Percentiles rank a stretch among this genome's conserved stretches.
These are phyloP conservation scores for Meandrusa payeni DNA, from an alignment of 2,888 invertebrate species.

Conservation along the genomic window DNA sequence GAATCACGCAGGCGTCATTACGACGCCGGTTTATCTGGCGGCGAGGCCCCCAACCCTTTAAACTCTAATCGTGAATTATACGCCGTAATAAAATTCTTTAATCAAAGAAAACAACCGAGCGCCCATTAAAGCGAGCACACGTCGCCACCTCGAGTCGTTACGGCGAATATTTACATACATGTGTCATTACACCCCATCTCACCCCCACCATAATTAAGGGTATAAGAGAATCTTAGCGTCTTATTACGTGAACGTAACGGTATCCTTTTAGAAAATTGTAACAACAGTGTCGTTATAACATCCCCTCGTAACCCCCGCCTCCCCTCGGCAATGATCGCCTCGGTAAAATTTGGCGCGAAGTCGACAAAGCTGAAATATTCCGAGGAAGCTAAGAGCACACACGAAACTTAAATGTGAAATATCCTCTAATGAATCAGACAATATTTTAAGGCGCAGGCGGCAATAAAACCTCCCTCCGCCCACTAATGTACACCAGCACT, in stretches of 20 bases:
- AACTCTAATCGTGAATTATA: slow-evolving; percentile 80
- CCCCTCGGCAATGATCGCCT: slow-evolving; percentile 64
- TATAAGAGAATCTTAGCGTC: slow-evolving; percentile 80
- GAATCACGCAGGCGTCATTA: slow-evolving; percentile 76
- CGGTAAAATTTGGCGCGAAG: slow-evolving; percentile 55
- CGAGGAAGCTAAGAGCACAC: slow-evolving; percentile 62
- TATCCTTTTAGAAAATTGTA: slow-evolving; percentile 80
- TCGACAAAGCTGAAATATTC: slow-evolving; percentile 53
- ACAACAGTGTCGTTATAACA: slow-evolving; percentile 64
- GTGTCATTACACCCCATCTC: slow-evolving; percentile 69
- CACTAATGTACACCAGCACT: slow-evolving; percentile 75
- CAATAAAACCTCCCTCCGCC: slow-evolving; percentile 74
- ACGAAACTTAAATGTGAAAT: slow-evolving; percentile 78
- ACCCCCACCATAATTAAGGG: slow-evolving; percentile 74
- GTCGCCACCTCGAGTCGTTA: slow-evolving; percentile 76
- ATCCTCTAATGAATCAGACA: slow-evolving; percentile 81
- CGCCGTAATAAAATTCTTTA: slow-evolving; percentile 79
- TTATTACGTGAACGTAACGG: slow-evolving; percentile 78
- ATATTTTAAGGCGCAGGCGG: slow-evolving; percentile 78
- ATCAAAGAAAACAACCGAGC: slow-evolving; percentile 80
- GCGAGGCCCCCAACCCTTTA: slow-evolving; percentile 67
- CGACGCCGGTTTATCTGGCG: slow-evolving; percentile 70
- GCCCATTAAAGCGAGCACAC: slow-evolving; percentile 73
- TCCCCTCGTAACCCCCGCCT: slow-evolving; percentile 34
- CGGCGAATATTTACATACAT: slow-evolving; percentile 79